A percentile compares a stretch with the other conserved stretches of the same genome.
phyloP scores from a whole-genome alignment of 2,797 vertebrate genomes.

The Gymnothorax javanicus region DNA sequence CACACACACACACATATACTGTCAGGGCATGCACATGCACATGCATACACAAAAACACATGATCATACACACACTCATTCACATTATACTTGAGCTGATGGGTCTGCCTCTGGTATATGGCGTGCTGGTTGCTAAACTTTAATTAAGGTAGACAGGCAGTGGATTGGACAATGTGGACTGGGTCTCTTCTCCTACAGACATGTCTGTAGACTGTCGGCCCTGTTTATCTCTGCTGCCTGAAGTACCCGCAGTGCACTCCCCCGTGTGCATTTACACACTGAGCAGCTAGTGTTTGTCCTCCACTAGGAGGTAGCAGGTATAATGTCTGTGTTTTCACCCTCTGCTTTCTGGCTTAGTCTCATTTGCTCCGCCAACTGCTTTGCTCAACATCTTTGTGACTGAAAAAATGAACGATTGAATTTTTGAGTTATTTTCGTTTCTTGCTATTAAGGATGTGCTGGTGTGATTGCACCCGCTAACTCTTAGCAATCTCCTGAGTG shows the following conservation, averaged over 20 bases:
- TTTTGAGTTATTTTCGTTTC: not conserved
- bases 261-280: not conserved
- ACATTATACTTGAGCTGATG: not conserved
- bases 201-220: not conserved
- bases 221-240: constrained; percentile 3
- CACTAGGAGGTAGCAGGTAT: no score
- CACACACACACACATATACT: constrained; percentile 31
- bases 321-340: not conserved
- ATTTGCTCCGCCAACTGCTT: not conserved
- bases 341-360: not conserved
- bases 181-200: not conserved
- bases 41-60: constrained; percentile 10
- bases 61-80: not conserved
- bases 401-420: no score
- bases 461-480: not conserved
- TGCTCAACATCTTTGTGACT: not conserved
- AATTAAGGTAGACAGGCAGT: not conserved
- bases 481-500: not conserved
- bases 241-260: not conserved
- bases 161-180: not conserved
- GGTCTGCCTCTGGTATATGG: not conserved
- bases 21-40: constrained; percentile 36
- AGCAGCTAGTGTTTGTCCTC: not conserved
- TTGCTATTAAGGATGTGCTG: not conserved
- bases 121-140: not conserved